Percentiles rank a stretch among this genome's conserved stretches.
Conservation (phyloP, 2,113 vertebrate genomes). For the Propithecus coquereli region DNA sequence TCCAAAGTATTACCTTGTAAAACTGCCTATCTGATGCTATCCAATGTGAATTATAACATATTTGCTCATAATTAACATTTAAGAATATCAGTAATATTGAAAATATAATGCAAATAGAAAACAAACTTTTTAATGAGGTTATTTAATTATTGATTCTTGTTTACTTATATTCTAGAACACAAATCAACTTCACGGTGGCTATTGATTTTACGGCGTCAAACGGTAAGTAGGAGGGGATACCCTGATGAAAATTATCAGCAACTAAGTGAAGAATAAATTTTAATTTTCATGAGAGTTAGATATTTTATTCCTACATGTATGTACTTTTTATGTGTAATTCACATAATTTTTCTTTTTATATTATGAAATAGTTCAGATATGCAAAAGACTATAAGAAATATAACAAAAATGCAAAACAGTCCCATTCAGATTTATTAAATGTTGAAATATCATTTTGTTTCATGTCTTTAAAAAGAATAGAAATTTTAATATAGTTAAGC, state of each 20-base stretch:
- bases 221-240: slow-evolving; percentile 85
- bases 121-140: background rate
- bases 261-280: background rate
- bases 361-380: background rate
- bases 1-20: background rate
- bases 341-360: background rate
- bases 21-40: background rate
- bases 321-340: background rate
- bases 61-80: background rate
- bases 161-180: slow-evolving; percentile 87
- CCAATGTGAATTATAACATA: background rate
- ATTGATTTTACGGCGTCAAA: slow-evolving; percentile 99
- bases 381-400: background rate
- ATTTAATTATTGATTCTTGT: slow-evolving; percentile 60
- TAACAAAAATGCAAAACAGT: background rate
- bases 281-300: background rate
- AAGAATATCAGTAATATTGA: background rate
- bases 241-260: background rate
- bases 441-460: background rate
- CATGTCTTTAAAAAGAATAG: background rate
- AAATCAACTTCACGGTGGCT: slow-evolving; percentile 99
- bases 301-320: background rate
- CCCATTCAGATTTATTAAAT: background rate
- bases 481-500: background rate
- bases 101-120: background rate